phyloP scores from a whole-genome alignment of 2,113 vertebrate species.

The Cervus canadensis region DNA sequence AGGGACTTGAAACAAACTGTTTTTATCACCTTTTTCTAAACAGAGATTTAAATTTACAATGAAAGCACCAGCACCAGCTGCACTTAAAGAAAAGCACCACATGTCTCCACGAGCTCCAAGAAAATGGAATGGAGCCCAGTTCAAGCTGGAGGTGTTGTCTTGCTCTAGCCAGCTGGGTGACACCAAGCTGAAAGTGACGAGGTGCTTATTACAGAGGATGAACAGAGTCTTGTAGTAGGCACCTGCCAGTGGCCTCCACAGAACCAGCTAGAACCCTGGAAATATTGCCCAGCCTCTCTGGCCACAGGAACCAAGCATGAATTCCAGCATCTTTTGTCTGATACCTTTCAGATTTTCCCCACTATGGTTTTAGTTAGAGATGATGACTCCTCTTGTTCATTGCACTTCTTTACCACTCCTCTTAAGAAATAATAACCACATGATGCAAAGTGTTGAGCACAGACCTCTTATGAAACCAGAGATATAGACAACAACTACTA shows the following conservation, averaged over 20 bases:
- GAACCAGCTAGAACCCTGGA: constrained; percentile 67
- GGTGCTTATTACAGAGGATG: constrained; percentile 87
- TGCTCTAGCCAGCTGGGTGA: constrained; percentile 82
- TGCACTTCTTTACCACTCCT: not conserved
- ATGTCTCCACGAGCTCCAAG: constrained; percentile 81
- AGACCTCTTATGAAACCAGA: constrained; percentile 42
- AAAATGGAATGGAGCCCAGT: constrained; percentile 82
- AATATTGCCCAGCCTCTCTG: constrained; percentile 52
- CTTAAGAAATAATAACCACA: not conserved
- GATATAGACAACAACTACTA: not conserved
- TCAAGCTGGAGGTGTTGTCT: constrained; percentile 82
- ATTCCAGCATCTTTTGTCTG: constrained; percentile 63
- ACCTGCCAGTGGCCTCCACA: constrained; percentile 76
- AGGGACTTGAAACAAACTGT: constrained; percentile 84
- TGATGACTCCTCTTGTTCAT: not conserved
- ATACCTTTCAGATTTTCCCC: constrained; percentile 52
- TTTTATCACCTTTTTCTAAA: constrained; percentile 84
- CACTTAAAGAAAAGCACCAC: constrained; percentile 84
- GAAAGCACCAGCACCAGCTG: constrained; percentile 84
- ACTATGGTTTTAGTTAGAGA: constrained; percentile 19
- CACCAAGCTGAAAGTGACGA: constrained; percentile 83
- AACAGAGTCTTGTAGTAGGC: constrained; percentile 79
- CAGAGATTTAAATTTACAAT: constrained; percentile 84
- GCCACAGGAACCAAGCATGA: constrained; percentile 42
- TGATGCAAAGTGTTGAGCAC: constrained; percentile 6